These are phyloP conservation scores for Saxicola maurus DNA, from an alignment of 2,797 vertebrate species.

Conservation along the genomic window DNA sequence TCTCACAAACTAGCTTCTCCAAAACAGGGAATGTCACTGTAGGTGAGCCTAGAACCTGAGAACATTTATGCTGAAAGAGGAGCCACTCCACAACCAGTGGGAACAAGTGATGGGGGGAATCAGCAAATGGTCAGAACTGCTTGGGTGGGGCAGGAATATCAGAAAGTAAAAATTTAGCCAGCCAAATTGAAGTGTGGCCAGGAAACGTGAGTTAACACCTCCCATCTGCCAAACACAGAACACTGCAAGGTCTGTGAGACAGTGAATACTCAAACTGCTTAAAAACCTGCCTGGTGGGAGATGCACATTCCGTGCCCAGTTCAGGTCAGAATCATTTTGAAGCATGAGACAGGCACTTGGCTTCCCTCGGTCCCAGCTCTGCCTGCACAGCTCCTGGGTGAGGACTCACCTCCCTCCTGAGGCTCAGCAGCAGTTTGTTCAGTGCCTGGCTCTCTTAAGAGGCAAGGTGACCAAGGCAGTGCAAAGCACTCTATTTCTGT, in stretches of 20 bases:
- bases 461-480: not conserved
- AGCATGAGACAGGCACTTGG: not conserved
- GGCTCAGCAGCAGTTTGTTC: not conserved
- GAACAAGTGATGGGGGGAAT: not conserved
- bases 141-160: not conserved
- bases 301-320: not conserved
- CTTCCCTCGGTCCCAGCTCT: fast-evolving
- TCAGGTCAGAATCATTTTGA: not conserved
- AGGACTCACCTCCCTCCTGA: not conserved
- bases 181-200: not conserved
- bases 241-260: not conserved
- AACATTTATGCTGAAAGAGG: not conserved
- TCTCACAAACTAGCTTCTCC: not conserved
- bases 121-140: not conserved
- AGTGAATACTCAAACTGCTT: not conserved
- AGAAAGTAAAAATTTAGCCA: not conserved
- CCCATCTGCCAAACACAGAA: not conserved
- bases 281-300: not conserved
- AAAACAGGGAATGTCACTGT: not conserved
- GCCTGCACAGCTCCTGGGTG: not conserved
- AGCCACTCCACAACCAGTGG: not conserved
- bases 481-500: not conserved
- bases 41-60: not conserved
- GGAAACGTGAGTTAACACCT: not conserved
- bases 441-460: not conserved